Base-by-base conservation (phyloP, 2,888 invertebrate species). In the Epiperipatus broadwayi region DNA sequence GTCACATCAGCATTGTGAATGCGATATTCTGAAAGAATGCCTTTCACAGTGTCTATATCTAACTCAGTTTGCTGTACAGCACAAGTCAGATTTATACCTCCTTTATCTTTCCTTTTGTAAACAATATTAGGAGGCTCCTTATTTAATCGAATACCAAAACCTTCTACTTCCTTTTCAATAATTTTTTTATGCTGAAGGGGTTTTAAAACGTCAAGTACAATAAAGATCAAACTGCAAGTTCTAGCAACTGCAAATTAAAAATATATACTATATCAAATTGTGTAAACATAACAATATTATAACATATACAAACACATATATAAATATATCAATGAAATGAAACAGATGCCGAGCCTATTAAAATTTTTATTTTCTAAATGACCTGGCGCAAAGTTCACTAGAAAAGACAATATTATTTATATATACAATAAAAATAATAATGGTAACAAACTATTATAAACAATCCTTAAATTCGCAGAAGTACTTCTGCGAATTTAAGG, bases 1-100 rank as follows among this genome's bases (percentile, higher is more conserved):
- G 89, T 89, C 40, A 97, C 80, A 57, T 97, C 97, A 10, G 97
- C 97, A 59, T 99, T 97, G 59, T 95, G 91, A 43, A 97, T 95
- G 64, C 83, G 84, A 60, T 99, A 99, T 60, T 99, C 97, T 0
- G 85, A 79, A 21, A 97, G 65, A 52, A 99, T 95, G 1, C 81
- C 77, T 64, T 84, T 93, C 2, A 97, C 95, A 0, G 83, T 74
- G 50, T 99, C 97, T 39, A 73, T 53, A 60, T 99, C 97, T 43
- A 99, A 64, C 61, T 97, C 95, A 0, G 83, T 71, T 65, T 97
- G 95, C 1, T 77, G 63, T 38, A 77, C 75, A 75, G n/a, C 78
- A 29, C 15, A 42, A 33, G 8, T 91, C 47, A 97, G 69, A 65
- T 97, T 99, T 38, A 99, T 74, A 28, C 97, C 97, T 45, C 95